Percentiles rank a stretch among this genome's conserved stretches.
These are phyloP conservation scores for Samia ricini DNA, from an alignment of 1,140 invertebrate genomes.

Conservation along the genomic window DNA sequence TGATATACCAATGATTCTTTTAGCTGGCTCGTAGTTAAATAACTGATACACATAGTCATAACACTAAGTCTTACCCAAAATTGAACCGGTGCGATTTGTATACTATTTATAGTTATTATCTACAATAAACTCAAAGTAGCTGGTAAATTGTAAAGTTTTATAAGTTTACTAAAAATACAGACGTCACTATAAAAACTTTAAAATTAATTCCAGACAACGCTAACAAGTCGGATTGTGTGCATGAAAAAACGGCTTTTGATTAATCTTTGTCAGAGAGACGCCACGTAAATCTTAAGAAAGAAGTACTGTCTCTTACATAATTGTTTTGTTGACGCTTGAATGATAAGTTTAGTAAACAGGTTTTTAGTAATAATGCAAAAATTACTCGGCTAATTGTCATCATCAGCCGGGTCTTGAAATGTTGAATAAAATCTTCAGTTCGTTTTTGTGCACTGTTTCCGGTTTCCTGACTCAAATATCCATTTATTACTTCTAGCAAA, in stretches of 20 bases:
- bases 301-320: neutral
- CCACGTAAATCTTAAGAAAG: neutral
- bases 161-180: constrained; percentile 1
- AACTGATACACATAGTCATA: too few species aligned
- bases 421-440: too few species aligned
- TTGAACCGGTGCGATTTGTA: neutral
- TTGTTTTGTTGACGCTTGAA: neutral
- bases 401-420: too few species aligned
- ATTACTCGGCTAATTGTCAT: too few species aligned
- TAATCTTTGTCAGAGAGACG: constrained; percentile 3
- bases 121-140: neutral
- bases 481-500: too few species aligned
- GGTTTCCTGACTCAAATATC: too few species aligned
- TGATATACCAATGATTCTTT: too few species aligned
- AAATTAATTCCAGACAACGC: constrained; percentile 8
- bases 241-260: neutral
- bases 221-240: constrained; percentile 6
- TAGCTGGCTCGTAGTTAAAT: too few species aligned
- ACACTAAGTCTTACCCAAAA: too few species aligned
- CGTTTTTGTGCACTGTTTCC: too few species aligned
- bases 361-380: too few species aligned
- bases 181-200: constrained; percentile 6
- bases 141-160: neutral
- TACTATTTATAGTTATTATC: neutral
- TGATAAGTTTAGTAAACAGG: too few species aligned